Evolutionary conservation across 2,113 vertebrate species (phyloP).

Genomic region (Mesoclemmys tuberculata): DNA sequence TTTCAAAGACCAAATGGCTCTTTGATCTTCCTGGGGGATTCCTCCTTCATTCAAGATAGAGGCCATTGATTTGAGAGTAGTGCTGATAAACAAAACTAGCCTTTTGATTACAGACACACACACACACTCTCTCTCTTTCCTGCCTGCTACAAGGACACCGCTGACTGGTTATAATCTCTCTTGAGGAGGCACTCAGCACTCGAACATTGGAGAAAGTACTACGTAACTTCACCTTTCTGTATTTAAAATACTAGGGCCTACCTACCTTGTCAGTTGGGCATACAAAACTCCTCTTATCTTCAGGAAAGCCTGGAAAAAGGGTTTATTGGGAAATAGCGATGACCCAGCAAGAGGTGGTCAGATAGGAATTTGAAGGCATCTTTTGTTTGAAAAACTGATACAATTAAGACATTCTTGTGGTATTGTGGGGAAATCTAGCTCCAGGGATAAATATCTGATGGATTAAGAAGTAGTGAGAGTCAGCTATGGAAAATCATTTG

Average conservation of each 20-base stretch:
- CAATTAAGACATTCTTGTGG: not conserved
- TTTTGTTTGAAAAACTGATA: not conserved
- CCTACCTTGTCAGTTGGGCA: not conserved
- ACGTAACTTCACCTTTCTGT: accelerated
- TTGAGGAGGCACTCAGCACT: not conserved
- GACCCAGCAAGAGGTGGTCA: not conserved
- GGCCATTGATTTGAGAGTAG: not conserved
- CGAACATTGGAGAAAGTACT: not conserved
- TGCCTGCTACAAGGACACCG: not conserved
- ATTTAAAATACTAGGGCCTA: not conserved
- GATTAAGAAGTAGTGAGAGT: not conserved
- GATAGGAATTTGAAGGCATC: not conserved
- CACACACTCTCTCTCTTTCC: not conserved
- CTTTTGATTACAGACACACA: accelerated
- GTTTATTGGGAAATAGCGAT: not conserved
- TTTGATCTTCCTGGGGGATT: not conserved
- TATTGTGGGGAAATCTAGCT: not conserved
- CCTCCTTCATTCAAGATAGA: not conserved
- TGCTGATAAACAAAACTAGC: not conserved
- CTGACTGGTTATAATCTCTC: accelerated
- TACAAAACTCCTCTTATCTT: accelerated
- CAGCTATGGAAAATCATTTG: not conserved
- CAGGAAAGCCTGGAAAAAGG: not conserved
- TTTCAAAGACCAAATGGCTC: not conserved
- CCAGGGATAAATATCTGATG: not conserved